Evolutionary conservation across 2,888 invertebrate species (phyloP).

Genomic region (Ophion costatus): DNA sequence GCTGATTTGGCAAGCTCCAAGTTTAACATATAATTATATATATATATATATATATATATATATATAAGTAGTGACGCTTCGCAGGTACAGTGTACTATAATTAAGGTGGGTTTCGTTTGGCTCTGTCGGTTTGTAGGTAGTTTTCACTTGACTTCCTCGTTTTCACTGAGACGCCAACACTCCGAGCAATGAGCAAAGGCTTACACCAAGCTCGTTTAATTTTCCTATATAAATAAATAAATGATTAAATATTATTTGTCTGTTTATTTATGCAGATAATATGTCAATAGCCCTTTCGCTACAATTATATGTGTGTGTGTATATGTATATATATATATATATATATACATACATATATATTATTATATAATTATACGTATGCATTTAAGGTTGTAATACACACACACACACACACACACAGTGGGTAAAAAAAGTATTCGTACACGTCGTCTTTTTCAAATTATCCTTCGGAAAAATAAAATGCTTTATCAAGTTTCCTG

Average conservation of each 20-base stretch:
- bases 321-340: not conserved
- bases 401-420: no score
- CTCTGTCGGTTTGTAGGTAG: slow-evolving; percentile 72
- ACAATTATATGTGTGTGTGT: not conserved
- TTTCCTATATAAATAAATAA: not conserved
- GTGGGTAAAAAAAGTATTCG: no score
- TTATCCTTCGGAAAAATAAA: no score
- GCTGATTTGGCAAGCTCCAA: slow-evolving; percentile 70
- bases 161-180: slow-evolving; percentile 75
- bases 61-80: slow-evolving; percentile 6
- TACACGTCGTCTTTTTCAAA: no score
- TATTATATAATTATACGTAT: no score
- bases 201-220: slow-evolving; percentile 3
- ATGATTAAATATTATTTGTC: not conserved
- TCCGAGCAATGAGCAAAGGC: slow-evolving; percentile 47
- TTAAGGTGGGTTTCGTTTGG: slow-evolving; percentile 71
- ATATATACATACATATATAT: no score
- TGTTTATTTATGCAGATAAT: not conserved
- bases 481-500: no score
- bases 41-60: slow-evolving; percentile 9
- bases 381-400: no score
- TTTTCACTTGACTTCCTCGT: slow-evolving; percentile 83
- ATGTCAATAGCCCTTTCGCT: not conserved
- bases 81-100: slow-evolving; percentile 67
- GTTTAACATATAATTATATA: slow-evolving; percentile 29